Conservation (phyloP, 1,140 invertebrate species). For the Sweltsa coloradensis region DNA sequence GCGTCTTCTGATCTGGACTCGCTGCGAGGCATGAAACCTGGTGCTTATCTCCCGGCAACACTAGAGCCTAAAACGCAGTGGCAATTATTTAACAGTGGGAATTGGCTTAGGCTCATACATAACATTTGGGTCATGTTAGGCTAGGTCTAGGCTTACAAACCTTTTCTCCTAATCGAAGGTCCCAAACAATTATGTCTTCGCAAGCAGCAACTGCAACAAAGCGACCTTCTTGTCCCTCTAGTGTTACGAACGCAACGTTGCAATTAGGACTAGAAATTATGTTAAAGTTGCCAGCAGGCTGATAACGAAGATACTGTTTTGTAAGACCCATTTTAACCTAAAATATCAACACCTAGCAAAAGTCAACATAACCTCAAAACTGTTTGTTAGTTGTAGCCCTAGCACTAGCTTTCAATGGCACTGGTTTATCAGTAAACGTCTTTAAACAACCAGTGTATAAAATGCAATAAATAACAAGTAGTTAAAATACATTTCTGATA, state of each 20-base stretch:
- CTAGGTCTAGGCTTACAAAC: conserved; percentile 42
- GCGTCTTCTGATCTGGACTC: conserved; percentile 54
- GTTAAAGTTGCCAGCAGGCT: conserved; percentile 69
- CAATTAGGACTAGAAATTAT: conserved; percentile 68
- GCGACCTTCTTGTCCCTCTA: conserved; percentile 61
- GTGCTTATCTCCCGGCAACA: conserved; percentile 61
- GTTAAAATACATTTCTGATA: too few relatives aligned
- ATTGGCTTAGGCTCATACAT: too few relatives aligned
- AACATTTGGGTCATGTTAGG: too few relatives aligned
- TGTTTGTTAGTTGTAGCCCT: too few relatives aligned
- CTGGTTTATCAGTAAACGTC: too few relatives aligned
- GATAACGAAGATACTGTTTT: conserved; percentile 90
- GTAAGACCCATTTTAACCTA: conserved; percentile 85
- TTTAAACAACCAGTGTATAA: too few relatives aligned
- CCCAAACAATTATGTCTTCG: conserved; percentile 91
- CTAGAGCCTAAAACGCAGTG: conserved; percentile 42
- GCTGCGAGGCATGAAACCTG: conserved; percentile 58
- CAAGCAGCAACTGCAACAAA: conserved; percentile 80
- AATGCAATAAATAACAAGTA: too few relatives aligned
- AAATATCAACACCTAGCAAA: too few relatives aligned
- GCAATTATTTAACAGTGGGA: too few relatives aligned
- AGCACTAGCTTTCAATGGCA: too few relatives aligned
- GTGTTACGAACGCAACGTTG: conserved; percentile 63
- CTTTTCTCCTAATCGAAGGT: conserved; percentile 79
- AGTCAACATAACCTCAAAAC: too few relatives aligned